Evolutionary conservation across 1,140 invertebrate species (phyloP).

Genomic region (Liolophura sinensis): DNA sequence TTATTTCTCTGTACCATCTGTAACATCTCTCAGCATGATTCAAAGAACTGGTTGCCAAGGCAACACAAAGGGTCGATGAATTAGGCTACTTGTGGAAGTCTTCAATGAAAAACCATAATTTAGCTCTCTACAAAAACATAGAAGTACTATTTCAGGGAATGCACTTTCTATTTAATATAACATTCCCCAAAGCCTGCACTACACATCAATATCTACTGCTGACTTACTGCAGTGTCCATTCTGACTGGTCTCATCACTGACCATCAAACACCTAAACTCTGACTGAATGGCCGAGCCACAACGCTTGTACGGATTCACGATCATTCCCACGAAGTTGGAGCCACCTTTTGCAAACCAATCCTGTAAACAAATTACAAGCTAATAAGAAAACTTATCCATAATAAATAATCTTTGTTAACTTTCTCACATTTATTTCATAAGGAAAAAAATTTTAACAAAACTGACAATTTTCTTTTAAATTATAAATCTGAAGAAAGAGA

Average conservation of each 20-base stretch:
- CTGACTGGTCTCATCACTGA: conserved; percentile 30
- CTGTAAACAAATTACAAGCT: conserved; percentile 50
- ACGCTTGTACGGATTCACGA: conserved; percentile 63
- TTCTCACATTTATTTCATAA: not conserved
- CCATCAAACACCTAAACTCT: conserved; percentile 45
- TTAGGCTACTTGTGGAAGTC: no score
- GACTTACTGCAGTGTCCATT: conserved; percentile 40
- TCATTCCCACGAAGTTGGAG: conserved; percentile 65
- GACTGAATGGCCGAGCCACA: conserved; percentile 26
- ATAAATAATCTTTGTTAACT: not conserved
- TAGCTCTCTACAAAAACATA: no score
- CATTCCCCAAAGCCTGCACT: no score
- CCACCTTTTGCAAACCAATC: conserved; percentile 64
- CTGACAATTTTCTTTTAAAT: not conserved
- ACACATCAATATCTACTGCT: no score
- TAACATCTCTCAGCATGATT: no score
- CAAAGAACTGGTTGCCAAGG: no score
- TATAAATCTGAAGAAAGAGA: not conserved
- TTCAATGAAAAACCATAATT: no score
- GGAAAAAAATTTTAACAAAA: not conserved
- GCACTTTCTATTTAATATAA: no score
- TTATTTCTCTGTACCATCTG: no score
- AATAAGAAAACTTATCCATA: conserved; percentile 1
- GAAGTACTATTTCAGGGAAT: no score
- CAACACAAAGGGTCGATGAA: no score